Conservation (phyloP, 2,113 vertebrate species). For the Chlorodrepanis virens region DNA sequence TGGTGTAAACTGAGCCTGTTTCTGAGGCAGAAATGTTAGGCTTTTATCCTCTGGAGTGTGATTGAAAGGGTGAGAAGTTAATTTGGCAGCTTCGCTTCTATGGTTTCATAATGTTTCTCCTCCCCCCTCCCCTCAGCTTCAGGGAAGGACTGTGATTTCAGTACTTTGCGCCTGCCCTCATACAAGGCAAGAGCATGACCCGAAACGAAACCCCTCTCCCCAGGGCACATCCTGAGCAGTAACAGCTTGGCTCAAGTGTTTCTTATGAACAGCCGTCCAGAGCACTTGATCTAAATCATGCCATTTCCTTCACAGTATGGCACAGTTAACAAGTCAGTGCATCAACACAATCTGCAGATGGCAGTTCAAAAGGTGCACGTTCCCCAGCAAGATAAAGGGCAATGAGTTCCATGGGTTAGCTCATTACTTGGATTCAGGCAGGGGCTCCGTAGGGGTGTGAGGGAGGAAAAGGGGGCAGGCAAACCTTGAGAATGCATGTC, state of each 20-base stretch:
- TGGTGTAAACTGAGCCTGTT: constrained; percentile 82
- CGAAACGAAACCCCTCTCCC: constrained; percentile 96
- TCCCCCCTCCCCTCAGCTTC: constrained; percentile 72
- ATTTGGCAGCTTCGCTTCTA: constrained; percentile 99
- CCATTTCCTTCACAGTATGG: constrained; percentile 88
- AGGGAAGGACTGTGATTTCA: constrained; percentile 74
- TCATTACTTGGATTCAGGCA: constrained; percentile 79
- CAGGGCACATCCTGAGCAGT: constrained; percentile 98
- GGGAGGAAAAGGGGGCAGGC: constrained; percentile 60
- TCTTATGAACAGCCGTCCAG: constrained; percentile 89
- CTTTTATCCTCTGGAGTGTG: constrained; percentile 98
- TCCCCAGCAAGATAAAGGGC: constrained; percentile 85
- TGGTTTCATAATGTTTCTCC: constrained; percentile 95
- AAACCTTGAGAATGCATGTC: constrained; percentile 62
- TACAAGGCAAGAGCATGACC: constrained; percentile 92
- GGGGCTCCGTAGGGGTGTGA: constrained; percentile 75
- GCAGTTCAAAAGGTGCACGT: constrained; percentile 87
- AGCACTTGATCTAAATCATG: constrained; percentile 88
- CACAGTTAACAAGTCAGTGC: constrained; percentile 88
- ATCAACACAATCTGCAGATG: constrained; percentile 85
- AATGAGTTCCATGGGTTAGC: constrained; percentile 77
- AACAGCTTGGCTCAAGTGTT: constrained; percentile 99
- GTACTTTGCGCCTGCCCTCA: constrained; percentile 83
- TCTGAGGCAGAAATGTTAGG: constrained; percentile 85
- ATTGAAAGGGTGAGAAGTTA: constrained; percentile 99